Conservation (phyloP, 1,140 invertebrate genomes). For the Heliconius hewitsoni region DNA sequence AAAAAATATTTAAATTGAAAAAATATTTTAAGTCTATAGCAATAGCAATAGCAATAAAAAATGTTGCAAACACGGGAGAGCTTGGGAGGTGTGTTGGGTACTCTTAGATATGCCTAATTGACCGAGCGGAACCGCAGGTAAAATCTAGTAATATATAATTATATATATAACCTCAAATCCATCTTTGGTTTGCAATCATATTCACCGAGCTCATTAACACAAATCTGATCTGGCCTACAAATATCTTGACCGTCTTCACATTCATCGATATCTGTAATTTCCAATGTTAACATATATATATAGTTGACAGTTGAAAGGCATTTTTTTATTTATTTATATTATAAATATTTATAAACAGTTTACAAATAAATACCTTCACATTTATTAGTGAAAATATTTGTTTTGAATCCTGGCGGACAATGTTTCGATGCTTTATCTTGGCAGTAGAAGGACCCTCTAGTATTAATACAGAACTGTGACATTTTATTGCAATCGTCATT, state of each 20-base stretch:
- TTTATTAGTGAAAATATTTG: constrained; percentile 76
- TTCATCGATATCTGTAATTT: constrained; percentile 87
- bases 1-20: too few relatives aligned
- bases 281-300: too few relatives aligned
- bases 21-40: too few relatives aligned
- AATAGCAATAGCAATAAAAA: too few relatives aligned
- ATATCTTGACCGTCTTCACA: constrained; percentile 84
- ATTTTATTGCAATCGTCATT: constrained; percentile 83
- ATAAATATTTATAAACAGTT: background rate
- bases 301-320: too few relatives aligned
- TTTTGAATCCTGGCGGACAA: constrained; percentile 87
- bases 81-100: too few relatives aligned
- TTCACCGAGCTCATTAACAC: constrained; percentile 87
- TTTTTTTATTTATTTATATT: too few relatives aligned
- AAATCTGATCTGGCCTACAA: constrained; percentile 84
- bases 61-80: too few relatives aligned
- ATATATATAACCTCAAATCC: constrained; percentile 25
- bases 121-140: too few relatives aligned
- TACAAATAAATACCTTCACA: constrained; percentile 81
- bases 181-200: constrained; percentile 84
- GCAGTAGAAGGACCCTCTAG: constrained; percentile 85
- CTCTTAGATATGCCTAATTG: too few relatives aligned
- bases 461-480: constrained; percentile 87
- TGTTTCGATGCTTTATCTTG: constrained; percentile 82
- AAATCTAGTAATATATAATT: background rate